These are phyloP conservation scores for Diaphora mendica DNA, from an alignment of 2,888 invertebrate genomes.

Conservation along the genomic window DNA sequence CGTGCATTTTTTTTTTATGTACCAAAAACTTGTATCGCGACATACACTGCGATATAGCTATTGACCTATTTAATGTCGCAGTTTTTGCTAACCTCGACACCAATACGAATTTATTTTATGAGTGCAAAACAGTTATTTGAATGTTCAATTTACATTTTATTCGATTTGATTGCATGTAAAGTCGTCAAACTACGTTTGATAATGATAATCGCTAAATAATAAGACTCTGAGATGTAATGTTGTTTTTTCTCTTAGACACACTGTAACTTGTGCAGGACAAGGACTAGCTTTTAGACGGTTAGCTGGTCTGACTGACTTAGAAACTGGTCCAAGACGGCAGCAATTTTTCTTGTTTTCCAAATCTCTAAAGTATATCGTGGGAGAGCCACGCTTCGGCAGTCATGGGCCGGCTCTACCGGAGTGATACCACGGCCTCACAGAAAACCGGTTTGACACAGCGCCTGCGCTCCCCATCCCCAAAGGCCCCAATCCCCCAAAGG, in stretches of 20 bases:
- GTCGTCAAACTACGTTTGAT: not conserved
- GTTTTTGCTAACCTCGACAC: constrained; percentile 19
- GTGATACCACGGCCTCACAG: too few relatives aligned
- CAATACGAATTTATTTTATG: constrained; percentile 8
- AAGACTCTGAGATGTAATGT: not conserved
- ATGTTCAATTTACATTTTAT: constrained; percentile 1
- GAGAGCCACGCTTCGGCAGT: too few relatives aligned
- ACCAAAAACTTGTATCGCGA: constrained; percentile 1
- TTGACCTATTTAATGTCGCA: constrained; percentile 12
- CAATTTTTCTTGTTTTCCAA: not conserved
- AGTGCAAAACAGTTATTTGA: not conserved
- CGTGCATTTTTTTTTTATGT: not conserved
- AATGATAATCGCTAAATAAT: not conserved
- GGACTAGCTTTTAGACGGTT: not conserved
- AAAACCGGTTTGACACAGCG: too few relatives aligned
- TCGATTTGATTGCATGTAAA: not conserved
- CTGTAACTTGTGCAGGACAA: too few relatives aligned
- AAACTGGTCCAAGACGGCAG: not conserved
- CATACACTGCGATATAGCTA: not conserved
- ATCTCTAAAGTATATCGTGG: too few relatives aligned
- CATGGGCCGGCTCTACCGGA: too few relatives aligned
- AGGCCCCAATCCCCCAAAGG: too few relatives aligned
- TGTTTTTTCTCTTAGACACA: not conserved
- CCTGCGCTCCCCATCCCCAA: too few relatives aligned
- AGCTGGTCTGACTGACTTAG: not conserved